Evolutionary conservation across 2,888 invertebrate species (phyloP), one percentile per base, ranked within the genome.

Genomic region (Scelioninae gen. 1): DNA sequence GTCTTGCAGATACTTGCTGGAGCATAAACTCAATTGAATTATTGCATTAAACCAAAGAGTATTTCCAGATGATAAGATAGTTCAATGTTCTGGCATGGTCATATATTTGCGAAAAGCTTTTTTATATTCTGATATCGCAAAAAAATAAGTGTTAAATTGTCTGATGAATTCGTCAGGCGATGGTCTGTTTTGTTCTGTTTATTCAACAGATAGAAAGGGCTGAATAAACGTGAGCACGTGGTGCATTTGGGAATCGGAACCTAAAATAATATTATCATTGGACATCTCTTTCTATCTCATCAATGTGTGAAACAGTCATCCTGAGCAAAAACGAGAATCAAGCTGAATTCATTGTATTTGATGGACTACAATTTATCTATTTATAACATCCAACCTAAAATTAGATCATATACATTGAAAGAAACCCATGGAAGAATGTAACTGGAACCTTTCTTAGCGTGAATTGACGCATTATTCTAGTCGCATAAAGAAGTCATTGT

Each of bases 241-340:
- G 84, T 86, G 85, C 84, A 85, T 87, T 86, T 86, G 63, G 72
- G 80, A 86, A 87, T 87, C 81, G 78, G 84, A 74, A 86, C 84
- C 85, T 87, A 84, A 85, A 89, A 89, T 88, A 89, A 89, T 88
- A 89, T 89, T 89, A 86, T 87, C 76, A 74, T 76, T 72, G 10
- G 34, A 45, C 38, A 60, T 62, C 69, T 74, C 66, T 47, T 65
- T 63, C 45, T n/a, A 51, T 76, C 60, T 66, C 55, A 62, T 77
- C 66, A 31, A 34, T 31, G 55, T 56, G 23, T 45, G 38, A 69
- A 75, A 68, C 43, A 55, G 55, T 74, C 56, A 56, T 65, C 60
- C 58, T n/a, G 34, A 11, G 45, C 13, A 55, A 56, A 66, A 76
- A 47, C 45, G 32, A 49, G 63, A 60, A 40, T 56, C 49, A 56